Base-by-base conservation (phyloP, 2,888 invertebrate genomes). In the Arge pagana region DNA sequence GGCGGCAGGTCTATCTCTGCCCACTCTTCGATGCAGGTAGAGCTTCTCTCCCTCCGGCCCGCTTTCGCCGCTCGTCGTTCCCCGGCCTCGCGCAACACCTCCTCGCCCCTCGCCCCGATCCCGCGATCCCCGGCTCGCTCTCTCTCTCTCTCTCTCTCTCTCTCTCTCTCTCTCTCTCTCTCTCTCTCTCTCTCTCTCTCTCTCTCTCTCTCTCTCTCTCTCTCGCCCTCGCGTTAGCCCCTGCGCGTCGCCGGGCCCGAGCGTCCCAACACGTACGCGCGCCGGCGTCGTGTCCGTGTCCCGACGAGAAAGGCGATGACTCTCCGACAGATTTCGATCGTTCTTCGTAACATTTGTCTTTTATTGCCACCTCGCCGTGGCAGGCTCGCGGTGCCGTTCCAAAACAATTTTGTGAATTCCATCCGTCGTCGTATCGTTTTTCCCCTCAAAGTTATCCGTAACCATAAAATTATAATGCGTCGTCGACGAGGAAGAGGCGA, bases 1-100 rank as follows among this genome's bases (percentile, higher is more conserved):
- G 45, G 45, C 45, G 45, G 43, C 43, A 43, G 43, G 45, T 45
- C 45, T 45, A 45, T 45, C n/a, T n/a, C 45, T 45, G 23, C 45
- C 45, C 45, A 45, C 45, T 45, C 45, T 24, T 24, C 2, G 45
- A 45, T 21, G 6, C 45, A 45, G 45, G 45, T 45, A 42, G 33
- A 33, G 21, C 23, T 33, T 45, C 28, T 26, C 28, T n/a, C 28
- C n/a, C n/a, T 24, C 33, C 33, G 33, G 33, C 13, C 35, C 45
- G n/a, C n/a, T 16, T 42, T 23, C 23, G 24, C 24, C 35, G 33
- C 45, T n/a, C 35, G 45, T 33, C 26, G 13, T 24, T 11, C 42
- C n/a, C 42, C 11, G 18, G 19, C 30, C 24, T 45, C 21, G 24
- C 31, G 35, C 23, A 35, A 11, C 31, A 33, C 21, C 11, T 6